Evolutionary conservation across 2,113 vertebrate genomes (phyloP).

Genomic region (Formicarius rufipectus): DNA sequence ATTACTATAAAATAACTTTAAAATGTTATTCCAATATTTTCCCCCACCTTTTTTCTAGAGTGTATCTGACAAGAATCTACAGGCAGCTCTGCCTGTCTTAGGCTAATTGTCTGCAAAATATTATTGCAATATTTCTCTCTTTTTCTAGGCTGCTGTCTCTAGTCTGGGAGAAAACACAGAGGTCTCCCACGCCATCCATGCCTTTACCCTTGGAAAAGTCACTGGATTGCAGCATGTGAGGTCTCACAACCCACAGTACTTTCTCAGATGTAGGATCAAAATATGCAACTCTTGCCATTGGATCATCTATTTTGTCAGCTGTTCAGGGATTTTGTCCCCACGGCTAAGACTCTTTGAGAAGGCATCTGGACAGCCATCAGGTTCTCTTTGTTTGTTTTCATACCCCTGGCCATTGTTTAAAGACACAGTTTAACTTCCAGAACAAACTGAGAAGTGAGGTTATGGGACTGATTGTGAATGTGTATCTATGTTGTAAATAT

Average conservation of each 20-base stretch:
- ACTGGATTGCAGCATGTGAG: neutral
- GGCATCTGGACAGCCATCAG: neutral
- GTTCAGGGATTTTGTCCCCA: neutral
- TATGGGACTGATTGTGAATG: neutral
- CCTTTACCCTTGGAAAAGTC: neutral
- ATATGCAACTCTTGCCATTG: neutral
- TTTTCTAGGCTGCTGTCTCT: neutral
- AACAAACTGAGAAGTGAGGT: neutral
- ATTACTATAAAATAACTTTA: neutral
- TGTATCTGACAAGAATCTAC: neutral
- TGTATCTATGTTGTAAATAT: neutral
- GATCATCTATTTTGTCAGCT: slow-evolving; percentile 34
- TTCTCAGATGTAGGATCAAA: neutral
- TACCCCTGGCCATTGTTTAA: neutral
- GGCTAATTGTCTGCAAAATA: neutral
- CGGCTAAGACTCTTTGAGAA: neutral
- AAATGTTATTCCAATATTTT: neutral
- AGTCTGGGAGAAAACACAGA: neutral
- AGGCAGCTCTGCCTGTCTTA: neutral
- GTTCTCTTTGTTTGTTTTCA: neutral
- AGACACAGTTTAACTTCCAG: neutral
- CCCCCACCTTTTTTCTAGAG: accelerated
- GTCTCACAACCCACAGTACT: neutral
- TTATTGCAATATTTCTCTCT: neutral
- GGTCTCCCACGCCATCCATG: neutral